phyloP scores from a whole-genome alignment of 23 tunicate genomes.

The Phallusia fumigata region DNA sequence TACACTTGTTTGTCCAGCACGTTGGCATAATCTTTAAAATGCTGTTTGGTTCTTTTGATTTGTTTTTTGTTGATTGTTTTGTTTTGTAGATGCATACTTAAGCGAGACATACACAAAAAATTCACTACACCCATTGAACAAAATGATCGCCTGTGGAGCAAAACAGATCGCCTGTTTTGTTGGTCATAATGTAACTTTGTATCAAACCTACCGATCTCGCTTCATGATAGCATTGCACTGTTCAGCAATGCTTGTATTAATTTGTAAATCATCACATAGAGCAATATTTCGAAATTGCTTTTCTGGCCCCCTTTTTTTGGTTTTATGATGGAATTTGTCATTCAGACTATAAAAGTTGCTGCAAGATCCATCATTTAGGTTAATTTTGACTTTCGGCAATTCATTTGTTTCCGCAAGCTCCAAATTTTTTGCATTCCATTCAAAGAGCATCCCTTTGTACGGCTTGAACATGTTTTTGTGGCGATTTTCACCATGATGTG shows the following conservation, averaged over 20 bases:
- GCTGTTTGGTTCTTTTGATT: neutral
- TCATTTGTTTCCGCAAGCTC: neutral
- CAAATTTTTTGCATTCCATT: neutral
- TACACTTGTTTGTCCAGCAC: neutral
- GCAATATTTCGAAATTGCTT: constrained; percentile 8
- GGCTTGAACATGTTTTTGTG: constrained; percentile 20
- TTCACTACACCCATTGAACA: constrained; percentile 1
- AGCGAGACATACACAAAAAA: neutral
- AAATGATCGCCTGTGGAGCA: neutral
- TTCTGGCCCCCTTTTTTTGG: neutral
- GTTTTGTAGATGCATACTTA: neutral
- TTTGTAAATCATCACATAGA: constrained; percentile 2
- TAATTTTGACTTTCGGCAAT: neutral
- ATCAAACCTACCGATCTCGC: constrained; percentile 15
- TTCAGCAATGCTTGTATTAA: constrained; percentile 26
- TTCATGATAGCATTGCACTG: constrained; percentile 14
- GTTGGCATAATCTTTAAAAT: neutral
- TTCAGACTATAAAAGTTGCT: neutral
- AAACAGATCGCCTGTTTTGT: neutral
- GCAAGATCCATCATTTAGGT: neutral
- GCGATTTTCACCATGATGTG: constrained; percentile 41
- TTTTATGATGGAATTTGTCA: neutral
- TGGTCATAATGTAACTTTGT: neutral
- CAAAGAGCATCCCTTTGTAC: constrained; percentile 18
- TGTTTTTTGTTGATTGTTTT: neutral